Conservation (phyloP, 2,888 invertebrate species). For the Hirtodrosophila histrioides region DNA sequence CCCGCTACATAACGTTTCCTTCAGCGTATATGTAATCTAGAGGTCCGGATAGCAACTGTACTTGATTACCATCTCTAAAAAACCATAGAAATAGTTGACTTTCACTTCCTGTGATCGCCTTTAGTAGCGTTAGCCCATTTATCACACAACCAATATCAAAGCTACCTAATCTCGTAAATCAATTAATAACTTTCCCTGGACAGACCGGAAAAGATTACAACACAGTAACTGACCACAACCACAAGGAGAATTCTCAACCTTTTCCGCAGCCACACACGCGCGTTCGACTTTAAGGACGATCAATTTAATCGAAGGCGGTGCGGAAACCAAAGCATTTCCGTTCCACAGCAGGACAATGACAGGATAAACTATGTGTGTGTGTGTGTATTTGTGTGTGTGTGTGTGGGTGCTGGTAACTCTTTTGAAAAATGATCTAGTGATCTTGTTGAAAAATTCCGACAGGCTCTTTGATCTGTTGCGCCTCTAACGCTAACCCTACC, state of each 20-base stretch:
- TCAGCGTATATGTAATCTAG: too few species aligned
- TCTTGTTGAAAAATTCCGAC: conserved; percentile 72
- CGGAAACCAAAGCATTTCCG: conserved; percentile 64
- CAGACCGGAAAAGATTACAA: conserved; percentile 71
- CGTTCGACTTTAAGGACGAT: conserved; percentile 33
- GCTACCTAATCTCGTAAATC: conserved; percentile 36
- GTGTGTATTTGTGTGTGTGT: not conserved
- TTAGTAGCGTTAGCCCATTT: conserved; percentile 12
- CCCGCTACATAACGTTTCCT: too few species aligned
- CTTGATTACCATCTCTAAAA: conserved; percentile 1
- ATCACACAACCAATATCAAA: conserved; percentile 27
- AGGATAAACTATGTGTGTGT: conserved; percentile 3
- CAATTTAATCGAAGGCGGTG: conserved; percentile 48
- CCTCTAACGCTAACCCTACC: conserved; percentile 18
- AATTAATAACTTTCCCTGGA: conserved; percentile 58
- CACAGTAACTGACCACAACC: conserved; percentile 45
- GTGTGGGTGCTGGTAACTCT: conserved; percentile 13
- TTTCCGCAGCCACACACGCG: conserved; percentile 33
- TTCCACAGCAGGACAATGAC: conserved; percentile 32
- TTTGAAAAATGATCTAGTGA: conserved; percentile 79
- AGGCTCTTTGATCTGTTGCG: conserved; percentile 51
- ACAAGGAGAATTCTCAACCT: conserved; percentile 5
- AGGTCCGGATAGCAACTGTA: too few species aligned
- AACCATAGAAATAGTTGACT: not conserved
- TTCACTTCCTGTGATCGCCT: conserved; percentile 29